Evolutionary conservation across 2,797 vertebrate genomes (phyloP), one percentile per base, ranked within the genome.

Genomic region (Fistularia commersonii): DNA sequence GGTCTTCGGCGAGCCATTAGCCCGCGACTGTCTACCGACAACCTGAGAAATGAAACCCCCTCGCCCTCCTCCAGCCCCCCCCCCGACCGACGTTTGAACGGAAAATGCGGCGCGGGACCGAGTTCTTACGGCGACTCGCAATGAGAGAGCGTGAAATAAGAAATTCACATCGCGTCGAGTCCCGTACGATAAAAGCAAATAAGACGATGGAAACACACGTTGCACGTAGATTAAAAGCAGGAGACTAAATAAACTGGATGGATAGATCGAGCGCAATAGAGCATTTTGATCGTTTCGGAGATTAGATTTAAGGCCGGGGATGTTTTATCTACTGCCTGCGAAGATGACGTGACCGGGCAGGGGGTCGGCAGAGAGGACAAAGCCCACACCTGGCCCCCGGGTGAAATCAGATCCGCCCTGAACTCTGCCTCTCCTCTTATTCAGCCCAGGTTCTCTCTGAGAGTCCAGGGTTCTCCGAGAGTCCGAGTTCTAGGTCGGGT

Each of bases 11-110:
- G 79, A 77, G 88, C 84, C 87, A 90, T 88, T 85, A 88, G 90
- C 89, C 87, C 81, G 82, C 79, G 82, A 90, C 87, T 90, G 88
- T 90, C 90, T 84, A 67, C 71, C 48, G 49, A 64, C 54, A 41
- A 44, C 0, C 74, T 90, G 91, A 92, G 89, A 90, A 90, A 91
- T 92, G 86, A 90, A 89, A 82, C 80, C 80, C 64, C 52, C 77
- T 32, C 72, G 44, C 46, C 59, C 56, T 35, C 61, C 78, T 83
- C 80, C 83, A 80, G 79, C 74, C 52, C 56, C 44, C 39, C 54
- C 38, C 23, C 4, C 23, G 4, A 23, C 23, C 23, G 4, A 23
- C 23, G n/a, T n/a, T n/a, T n/a, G n/a, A n/a, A n/a, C n/a, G n/a
- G n/a, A n/a, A n/a, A n/a, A n/a, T n/a, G n/a, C n/a, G n/a, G n/a